Evolutionary conservation across 2,113 vertebrate species (phyloP), one percentile per base, ranked within the genome.

Genomic region (Cavia aperea): DNA sequence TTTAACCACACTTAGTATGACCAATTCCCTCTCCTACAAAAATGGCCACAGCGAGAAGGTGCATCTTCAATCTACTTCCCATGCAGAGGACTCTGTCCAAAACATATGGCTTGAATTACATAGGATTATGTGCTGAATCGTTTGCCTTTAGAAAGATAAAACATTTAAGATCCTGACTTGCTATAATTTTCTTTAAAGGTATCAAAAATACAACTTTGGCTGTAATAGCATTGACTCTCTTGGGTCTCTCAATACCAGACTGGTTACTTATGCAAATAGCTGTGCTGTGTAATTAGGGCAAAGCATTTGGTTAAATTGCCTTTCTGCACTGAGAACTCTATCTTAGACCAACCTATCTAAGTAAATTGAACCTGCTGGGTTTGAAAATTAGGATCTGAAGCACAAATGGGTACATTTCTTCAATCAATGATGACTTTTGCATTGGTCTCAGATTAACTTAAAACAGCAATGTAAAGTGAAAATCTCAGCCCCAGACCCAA

Each of bases 241-340:
- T 4, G 39, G 81, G 89, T 79, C 88, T 63, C 82, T 60, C 39
- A 83, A 79, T 24, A 77, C 86, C 90, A 89, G 88, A 73, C 92
- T 94, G 82, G 87, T 85, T 93, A 23, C 88, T 91, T 94, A 95
- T 93, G 79, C 92, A 96, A 96, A 96, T 93, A 86, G 84, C 93
- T 93, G 51, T 90, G 86, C 93, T 92, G 39, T 82, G 70, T 92
- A 95, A 96, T 95, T 95, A 96, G 93, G 58, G 63, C 56, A 87
- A 87, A 89, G 88, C 72, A 58, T 90, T 96, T 83, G 88, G 78
- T 81, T 86, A 81, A 95, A 95, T 93, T 96, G 95, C 92, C 82
- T 96, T 90, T 95, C 91, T 91, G 39, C 56, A 70, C 86, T 26
- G 19, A 88, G 89, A 94, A 73, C 91, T 95, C 84, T 58, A 79